These are phyloP conservation scores for Coptodon rendalli DNA, from an alignment of 2,113 vertebrate genomes.

Conservation along the genomic window DNA sequence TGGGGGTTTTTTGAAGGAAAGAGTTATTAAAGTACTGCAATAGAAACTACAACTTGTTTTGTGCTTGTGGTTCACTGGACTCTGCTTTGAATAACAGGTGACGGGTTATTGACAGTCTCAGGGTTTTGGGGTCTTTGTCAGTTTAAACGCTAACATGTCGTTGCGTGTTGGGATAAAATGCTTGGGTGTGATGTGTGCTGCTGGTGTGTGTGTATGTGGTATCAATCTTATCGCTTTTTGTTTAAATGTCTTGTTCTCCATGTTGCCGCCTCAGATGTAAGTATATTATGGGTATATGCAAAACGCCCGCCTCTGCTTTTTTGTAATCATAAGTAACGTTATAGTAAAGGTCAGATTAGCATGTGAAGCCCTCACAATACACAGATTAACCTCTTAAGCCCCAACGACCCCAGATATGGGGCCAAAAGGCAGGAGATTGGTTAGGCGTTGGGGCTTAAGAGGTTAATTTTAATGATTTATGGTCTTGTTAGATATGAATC, in stretches of 20 bases:
- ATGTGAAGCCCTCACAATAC: not conserved
- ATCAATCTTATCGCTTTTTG: not conserved
- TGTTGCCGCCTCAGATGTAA: not conserved
- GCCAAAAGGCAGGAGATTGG: not conserved
- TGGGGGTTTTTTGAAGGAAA: not conserved
- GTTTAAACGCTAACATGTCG: conserved; percentile 43
- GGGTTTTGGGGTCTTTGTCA: conserved; percentile 18
- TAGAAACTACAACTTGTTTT: not conserved
- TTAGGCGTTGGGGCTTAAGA: not conserved
- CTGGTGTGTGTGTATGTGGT: not conserved
- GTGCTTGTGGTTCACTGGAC: not conserved
- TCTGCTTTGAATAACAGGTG: conserved; percentile 43
- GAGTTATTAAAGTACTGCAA: not conserved
- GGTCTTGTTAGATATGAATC: not conserved
- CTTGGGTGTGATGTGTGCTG: conserved; percentile 21
- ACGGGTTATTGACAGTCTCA: conserved; percentile 30
- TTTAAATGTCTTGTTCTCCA: not conserved
- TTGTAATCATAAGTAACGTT: not conserved
- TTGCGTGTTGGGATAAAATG: conserved; percentile 25
- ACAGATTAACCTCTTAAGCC: not conserved
- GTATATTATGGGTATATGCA: not conserved
- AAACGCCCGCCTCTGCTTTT: not conserved
- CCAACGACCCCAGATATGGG: not conserved
- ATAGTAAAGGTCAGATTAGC: not conserved
- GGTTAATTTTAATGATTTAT: not conserved